phyloP scores from a whole-genome alignment of 2,888 invertebrate genomes.

The Rutpela maculata region DNA sequence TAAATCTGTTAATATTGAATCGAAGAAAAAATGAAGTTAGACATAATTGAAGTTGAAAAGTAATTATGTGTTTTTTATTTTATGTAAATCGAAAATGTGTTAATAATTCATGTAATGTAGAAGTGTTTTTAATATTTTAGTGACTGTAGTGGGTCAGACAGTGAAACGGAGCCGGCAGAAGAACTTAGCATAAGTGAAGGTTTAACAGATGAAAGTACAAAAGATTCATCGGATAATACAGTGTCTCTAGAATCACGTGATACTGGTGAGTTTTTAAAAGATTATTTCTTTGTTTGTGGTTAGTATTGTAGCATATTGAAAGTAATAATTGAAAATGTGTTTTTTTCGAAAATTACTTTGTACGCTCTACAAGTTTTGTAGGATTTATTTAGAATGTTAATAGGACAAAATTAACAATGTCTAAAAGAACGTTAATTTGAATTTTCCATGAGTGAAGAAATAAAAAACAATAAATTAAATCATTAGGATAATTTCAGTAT shows the following conservation, averaged over 20 bases:
- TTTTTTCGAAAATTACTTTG: background rate
- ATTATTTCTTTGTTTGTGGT: background rate
- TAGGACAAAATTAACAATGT: too few relatives aligned
- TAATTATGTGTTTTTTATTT: conserved; percentile 41
- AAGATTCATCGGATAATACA: conserved; percentile 49
- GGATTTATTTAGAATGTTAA: too few relatives aligned
- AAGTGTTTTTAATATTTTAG: conserved; percentile 56
- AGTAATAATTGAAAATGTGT: background rate
- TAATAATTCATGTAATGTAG: conserved; percentile 5
- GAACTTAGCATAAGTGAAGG: conserved; percentile 58
- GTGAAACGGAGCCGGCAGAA: conserved; percentile 62
- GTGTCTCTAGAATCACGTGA: conserved; percentile 42
- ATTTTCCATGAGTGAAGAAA: background rate
- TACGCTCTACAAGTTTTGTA: too few relatives aligned
- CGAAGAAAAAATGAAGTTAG: conserved; percentile 52
- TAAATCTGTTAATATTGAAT: background rate
- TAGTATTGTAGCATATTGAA: background rate
- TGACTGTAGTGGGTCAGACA: conserved; percentile 65
- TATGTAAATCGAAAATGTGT: background rate
- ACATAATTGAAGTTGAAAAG: conserved; percentile 51
- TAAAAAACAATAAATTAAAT: background rate
- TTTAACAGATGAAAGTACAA: conserved; percentile 57
- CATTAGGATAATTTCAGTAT: too few relatives aligned
- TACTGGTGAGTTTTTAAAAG: conserved; percentile 48
- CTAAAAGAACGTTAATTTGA: too few relatives aligned